Base-by-base conservation (phyloP, 2,797 vertebrate species). In the Hyperoplus immaculatus region DNA sequence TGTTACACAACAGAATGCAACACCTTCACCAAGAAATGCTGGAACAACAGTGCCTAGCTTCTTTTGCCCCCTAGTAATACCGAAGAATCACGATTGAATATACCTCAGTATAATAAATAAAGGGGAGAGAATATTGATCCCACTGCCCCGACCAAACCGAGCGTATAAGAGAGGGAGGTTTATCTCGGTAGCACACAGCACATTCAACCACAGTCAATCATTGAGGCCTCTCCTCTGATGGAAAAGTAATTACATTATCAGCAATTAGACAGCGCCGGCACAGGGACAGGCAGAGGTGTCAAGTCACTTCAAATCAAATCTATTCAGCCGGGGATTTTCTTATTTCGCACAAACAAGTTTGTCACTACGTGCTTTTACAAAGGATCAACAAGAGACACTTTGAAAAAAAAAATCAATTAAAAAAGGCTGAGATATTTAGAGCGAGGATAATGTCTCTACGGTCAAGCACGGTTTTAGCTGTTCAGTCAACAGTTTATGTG, bases 171-270 rank as follows among this genome's bases (percentile, higher is more conserved):
- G 73, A 82, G 39, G 68, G 82, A 72, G 58, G 72, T 82, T 92
- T 89, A 89, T 90, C 87, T 88, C 75, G 49, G 75, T 8, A 61
- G 63, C 84, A 75, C 81, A 76, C 60, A 73, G 74, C 75, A 78
- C 84, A 82, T 86, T 83, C 77, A 69, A 53, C 53, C 77, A 72
- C 75, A 83, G 89, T 84, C 85, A 85, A 91, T 92, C 88, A 87
- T 84, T 82, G 83, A 65, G 57, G 61, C 74, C 72, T 88, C 68
- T 21, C 64, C 86, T 89, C 77, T 88, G 89, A 91, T 90, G 89
- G 82, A 89, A 90, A 80, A 41, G 14, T 90, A 93, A 94, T 95
- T 85, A 88, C 84, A 92, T 93, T 93, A 93, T 93, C 89, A 90
- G 92, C 90, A 87, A 91, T 92, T 86, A 91, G 81, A 79, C 77